Percentiles rank a stretch among this genome's conserved stretches.
Evolutionary conservation across 2,888 invertebrate species (phyloP).

Genomic region (Pterostichus niger): DNA sequence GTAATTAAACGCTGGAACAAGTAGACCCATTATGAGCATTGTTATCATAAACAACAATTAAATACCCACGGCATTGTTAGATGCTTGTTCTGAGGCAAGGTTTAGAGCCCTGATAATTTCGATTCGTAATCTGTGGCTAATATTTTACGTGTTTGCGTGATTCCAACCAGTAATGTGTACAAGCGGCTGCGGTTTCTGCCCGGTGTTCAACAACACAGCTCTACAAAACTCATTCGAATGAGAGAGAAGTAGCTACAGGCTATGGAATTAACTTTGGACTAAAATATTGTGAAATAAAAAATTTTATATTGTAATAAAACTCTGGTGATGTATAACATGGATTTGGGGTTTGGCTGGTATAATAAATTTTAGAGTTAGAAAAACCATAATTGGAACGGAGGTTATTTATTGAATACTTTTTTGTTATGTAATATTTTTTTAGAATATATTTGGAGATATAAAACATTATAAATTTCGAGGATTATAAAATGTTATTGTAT

Average conservation of each 20-base stretch:
- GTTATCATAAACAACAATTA: conserved; percentile 47
- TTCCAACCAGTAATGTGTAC: conserved; percentile 28
- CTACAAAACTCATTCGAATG: conserved; percentile 21
- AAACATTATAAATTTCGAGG: no score
- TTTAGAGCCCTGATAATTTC: conserved; percentile 41
- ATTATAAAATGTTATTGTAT: no score
- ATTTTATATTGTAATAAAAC: conserved; percentile 45
- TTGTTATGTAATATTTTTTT: conserved; percentile 2
- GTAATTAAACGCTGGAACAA: conserved; percentile 2
- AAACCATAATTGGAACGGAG: conserved; percentile 12
- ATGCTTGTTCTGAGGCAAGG: conserved; percentile 33
- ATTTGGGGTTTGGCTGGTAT: not conserved
- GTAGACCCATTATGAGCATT: conserved; percentile 20
- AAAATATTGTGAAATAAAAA: conserved; percentile 33
- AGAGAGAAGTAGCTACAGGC: not conserved
- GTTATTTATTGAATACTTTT: conserved; percentile 22
- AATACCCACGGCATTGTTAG: conserved; percentile 20
- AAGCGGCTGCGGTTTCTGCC: conserved; percentile 2
- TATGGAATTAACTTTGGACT: conserved; percentile 6
- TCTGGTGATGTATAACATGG: conserved; percentile 36
- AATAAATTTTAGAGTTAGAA: conserved; percentile 42
- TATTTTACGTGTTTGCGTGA: conserved; percentile 48
- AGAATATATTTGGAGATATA: not conserved
- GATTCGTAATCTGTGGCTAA: conserved; percentile 42
- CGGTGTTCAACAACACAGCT: not conserved